Base-by-base conservation (phyloP, 2,888 invertebrate genomes). In the Heteromurus nitidus region DNA sequence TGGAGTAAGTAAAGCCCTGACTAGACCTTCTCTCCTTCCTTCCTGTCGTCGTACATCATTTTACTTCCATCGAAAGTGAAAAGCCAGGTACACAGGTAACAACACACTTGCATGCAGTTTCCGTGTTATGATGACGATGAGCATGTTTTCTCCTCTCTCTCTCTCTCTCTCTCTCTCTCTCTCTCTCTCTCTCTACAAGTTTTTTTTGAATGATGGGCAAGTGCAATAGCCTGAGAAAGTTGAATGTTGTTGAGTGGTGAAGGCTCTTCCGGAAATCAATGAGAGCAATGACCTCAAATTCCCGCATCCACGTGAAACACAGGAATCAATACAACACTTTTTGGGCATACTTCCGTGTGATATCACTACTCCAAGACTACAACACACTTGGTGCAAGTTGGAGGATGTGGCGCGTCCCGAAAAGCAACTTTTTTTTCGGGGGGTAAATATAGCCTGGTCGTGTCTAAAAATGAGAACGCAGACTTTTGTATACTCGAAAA, bases 271-370 rank as follows among this genome's bases (percentile, higher is more conserved):
- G 86, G 86, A 86, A 84, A 85, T 83, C 83, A 82, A 84, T 84
- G 85, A 79, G 86, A 85, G 85, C 84, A 85, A 85, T 82, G 85
- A 86, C 86, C 85, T 85, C 85, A 82, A 85, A 86, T 82, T 85
- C 84, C 83, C 83, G 84, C 84, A 84, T 83, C 82, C 85, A 86
- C 85, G 86, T 86, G 85, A 86, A 86, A 67, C 73, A 73, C 62
- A 62, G 31, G 79, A 79, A 84, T 82, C 84, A 72, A 84, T 84
- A 72, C 26, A 28, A 31, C 73, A 73, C 82, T n/a, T n/a, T n/a
- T n/a, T 28, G 77, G 68, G 77, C 73, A 80, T 80, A 80, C 80
- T 53, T 28, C 28, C 22, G n/a, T 62, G 65, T 68, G 68, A 28
- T 68, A 22, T 67, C 68, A 60, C 68, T 76, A 68, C 7, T 64